phyloP scores from a whole-genome alignment of 2,113 vertebrate genomes.

The Coptodon rendalli region DNA sequence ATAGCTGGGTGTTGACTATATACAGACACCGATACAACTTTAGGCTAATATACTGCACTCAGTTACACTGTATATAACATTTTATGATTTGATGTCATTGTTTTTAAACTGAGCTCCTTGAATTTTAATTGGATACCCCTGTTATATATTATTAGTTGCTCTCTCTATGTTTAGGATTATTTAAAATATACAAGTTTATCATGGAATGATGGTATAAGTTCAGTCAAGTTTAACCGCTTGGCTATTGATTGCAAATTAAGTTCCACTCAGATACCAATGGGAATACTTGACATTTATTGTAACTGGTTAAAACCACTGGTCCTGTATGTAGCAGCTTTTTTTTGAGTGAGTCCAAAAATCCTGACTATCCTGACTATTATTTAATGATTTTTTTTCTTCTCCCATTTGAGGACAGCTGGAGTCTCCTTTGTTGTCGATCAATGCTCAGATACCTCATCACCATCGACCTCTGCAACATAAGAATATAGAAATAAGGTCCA shows the following conservation, averaged over 20 bases:
- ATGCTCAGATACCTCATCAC: constrained; percentile 7
- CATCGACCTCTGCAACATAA: constrained; percentile 1
- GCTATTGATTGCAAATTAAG: not conserved
- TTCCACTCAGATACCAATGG: not conserved
- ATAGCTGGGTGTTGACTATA: not conserved
- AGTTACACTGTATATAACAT: no score
- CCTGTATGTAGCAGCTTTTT: not conserved
- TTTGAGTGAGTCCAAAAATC: not conserved
- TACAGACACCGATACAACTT: not conserved
- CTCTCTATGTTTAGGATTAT: not conserved
- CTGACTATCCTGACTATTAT: not conserved
- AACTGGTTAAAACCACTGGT: not conserved
- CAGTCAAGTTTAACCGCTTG: not conserved
- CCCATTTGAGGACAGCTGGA: constrained; percentile 1
- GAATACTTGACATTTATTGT: not conserved
- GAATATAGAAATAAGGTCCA: not conserved
- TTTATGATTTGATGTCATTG: no score
- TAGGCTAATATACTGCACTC: not conserved
- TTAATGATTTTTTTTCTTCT: constrained; percentile 5
- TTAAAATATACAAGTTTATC: not conserved
- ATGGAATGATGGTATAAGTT: not conserved
- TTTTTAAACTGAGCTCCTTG: no score
- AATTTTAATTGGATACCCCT: no score
- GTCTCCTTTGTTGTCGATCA: constrained; percentile 45
- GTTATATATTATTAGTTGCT: not conserved